Conservation (phyloP, 1,140 invertebrate species). For the Aricia agestis region DNA sequence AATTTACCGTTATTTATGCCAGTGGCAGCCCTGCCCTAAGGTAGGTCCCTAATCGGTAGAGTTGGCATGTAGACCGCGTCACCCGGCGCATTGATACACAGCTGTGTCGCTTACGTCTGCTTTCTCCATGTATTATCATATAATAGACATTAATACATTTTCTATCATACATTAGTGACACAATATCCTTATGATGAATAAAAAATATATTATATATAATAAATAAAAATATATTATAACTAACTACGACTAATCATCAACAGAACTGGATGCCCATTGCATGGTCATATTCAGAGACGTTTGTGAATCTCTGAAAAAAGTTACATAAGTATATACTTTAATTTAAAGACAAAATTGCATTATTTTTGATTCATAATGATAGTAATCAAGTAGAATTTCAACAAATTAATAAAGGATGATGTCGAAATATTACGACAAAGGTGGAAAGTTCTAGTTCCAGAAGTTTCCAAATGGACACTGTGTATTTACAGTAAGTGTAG, state of each 20-base stretch:
- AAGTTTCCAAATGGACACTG: neutral
- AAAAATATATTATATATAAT: neutral
- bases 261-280: neutral
- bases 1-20: neutral
- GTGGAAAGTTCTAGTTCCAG: neutral
- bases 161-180: neutral
- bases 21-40: neutral
- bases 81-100: constrained; percentile 1
- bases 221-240: too few relatives aligned
- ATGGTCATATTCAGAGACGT: too few relatives aligned
- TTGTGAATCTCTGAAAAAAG: too few relatives aligned
- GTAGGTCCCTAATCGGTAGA: neutral
- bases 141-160: constrained; percentile 9
- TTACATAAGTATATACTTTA: too few relatives aligned
- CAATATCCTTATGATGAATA: neutral
- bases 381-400: neutral
- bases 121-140: constrained; percentile 10
- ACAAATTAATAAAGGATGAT: neutral
- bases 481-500: constrained; percentile 10
- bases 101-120: constrained; percentile 2
- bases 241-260: neutral
- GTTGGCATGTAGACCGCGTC: constrained; percentile 11
- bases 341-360: too few relatives aligned
- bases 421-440: neutral
- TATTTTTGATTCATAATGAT: too few relatives aligned